phyloP scores from a whole-genome alignment of 1,140 invertebrate genomes.

The Trichonephila inaurata region DNA sequence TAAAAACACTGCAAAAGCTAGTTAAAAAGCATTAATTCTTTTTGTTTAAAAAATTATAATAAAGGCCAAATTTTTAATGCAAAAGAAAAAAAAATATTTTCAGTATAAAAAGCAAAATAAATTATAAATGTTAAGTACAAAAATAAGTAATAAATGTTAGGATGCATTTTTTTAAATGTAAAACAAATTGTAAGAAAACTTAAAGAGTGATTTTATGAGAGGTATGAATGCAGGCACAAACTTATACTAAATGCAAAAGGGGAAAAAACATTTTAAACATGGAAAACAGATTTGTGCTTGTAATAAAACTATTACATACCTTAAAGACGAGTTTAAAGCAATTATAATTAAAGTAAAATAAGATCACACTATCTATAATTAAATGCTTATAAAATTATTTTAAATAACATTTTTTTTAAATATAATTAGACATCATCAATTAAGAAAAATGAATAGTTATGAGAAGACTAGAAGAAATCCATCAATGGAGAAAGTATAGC shows the following conservation, averaged over 20 bases:
- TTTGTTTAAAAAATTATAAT: not conserved
- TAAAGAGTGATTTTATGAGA: conserved; percentile 35
- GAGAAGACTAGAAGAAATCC: too few relatives aligned
- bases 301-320: too few relatives aligned
- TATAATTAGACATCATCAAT: too few relatives aligned
- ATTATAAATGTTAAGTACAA: not conserved
- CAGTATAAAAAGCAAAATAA: conserved; percentile 27
- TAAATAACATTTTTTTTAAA: too few relatives aligned
- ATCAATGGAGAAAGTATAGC: too few relatives aligned
- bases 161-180: not conserved
- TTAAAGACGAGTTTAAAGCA: too few relatives aligned
- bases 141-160: not conserved
- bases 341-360: too few relatives aligned
- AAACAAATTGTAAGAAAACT: not conserved
- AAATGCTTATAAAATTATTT: too few relatives aligned
- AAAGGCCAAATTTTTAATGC: not conserved
- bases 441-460: too few relatives aligned
- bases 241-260: not conserved
- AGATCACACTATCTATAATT: too few relatives aligned
- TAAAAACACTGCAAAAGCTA: conserved; percentile 64
- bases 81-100: conserved; percentile 7
- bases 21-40: conserved; percentile 33
- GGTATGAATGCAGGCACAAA: not conserved
- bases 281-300: too few relatives aligned
- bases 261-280: too few relatives aligned